A percentile compares a stretch with the other conserved stretches of the same genome.
Evolutionary conservation across 2,113 vertebrate species (phyloP).

Genomic region (Pitta sordida): DNA sequence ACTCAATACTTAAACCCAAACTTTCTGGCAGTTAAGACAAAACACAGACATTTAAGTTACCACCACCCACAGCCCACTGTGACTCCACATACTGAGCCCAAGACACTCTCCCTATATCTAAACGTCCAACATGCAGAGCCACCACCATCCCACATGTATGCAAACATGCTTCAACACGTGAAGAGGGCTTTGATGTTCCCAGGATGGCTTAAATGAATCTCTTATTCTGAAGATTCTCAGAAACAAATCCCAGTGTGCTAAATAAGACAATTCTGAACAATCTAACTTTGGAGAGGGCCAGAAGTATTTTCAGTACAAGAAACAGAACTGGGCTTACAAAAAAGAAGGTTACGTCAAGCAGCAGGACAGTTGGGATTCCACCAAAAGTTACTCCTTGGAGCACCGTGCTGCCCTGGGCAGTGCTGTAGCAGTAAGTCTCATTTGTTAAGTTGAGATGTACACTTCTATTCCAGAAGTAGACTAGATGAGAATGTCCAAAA

Average conservation of each 20-base stretch:
- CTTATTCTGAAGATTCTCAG: not conserved
- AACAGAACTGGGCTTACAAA: slow-evolving; percentile 69
- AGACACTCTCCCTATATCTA: not conserved
- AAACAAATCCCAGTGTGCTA: not conserved
- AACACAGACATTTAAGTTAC: not conserved
- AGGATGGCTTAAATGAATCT: not conserved
- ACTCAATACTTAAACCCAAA: not conserved
- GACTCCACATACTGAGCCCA: not conserved
- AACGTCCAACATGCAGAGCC: not conserved
- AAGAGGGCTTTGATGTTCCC: not conserved
- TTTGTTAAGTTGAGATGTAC: slow-evolving; percentile 58
- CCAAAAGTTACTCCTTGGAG: slow-evolving; percentile 86
- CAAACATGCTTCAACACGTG: not conserved
- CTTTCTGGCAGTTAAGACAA: not conserved
- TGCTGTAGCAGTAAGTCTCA: slow-evolving; percentile 80
- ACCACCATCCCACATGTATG: not conserved
- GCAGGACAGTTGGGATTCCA: slow-evolving; percentile 86
- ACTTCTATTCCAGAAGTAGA: slow-evolving; percentile 57
- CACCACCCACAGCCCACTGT: not conserved
- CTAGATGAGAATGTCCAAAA: slow-evolving; percentile 44
- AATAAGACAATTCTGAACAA: not conserved
- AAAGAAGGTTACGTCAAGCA: slow-evolving; percentile 86
- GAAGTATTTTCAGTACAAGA: not conserved
- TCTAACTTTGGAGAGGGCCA: not conserved
- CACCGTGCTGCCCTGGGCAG: slow-evolving; percentile 78